A percentile compares a stretch with the other conserved stretches of the same genome.
phyloP scores from a whole-genome alignment of 1,140 invertebrate species.

The Listronotus oregonensis region DNA sequence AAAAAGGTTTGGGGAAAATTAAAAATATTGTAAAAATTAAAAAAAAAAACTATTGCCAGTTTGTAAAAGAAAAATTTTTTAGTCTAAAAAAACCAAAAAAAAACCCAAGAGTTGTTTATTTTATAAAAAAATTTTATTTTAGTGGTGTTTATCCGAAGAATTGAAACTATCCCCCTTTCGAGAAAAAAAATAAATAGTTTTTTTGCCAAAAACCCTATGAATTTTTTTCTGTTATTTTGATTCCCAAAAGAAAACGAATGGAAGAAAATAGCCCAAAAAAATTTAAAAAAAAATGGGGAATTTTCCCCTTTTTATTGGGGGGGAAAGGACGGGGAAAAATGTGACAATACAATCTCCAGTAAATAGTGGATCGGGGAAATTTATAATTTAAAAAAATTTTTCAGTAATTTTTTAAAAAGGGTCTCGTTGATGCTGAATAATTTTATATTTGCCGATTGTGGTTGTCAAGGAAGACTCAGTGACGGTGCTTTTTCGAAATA shows the following conservation, averaged over 20 bases:
- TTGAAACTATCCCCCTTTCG: too few relatives aligned
- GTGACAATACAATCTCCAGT: conserved; percentile 54
- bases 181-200: too few relatives aligned
- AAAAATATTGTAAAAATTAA: neutral
- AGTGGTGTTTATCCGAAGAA: too few relatives aligned
- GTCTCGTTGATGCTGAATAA: conserved; percentile 57
- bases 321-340: conserved; percentile 61
- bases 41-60: too few relatives aligned
- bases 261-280: neutral
- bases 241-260: neutral
- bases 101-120: too few relatives aligned
- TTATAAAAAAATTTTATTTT: too few relatives aligned
- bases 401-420: conserved; percentile 60
- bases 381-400: conserved; percentile 61
- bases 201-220: neutral
- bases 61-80: too few relatives aligned
- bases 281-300: conserved; percentile 37
- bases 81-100: too few relatives aligned
- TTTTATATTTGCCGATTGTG: conserved; percentile 57
- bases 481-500: conserved; percentile 52
- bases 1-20: neutral
- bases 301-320: conserved; percentile 55
- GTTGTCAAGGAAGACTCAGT: conserved; percentile 53
- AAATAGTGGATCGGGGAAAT: conserved; percentile 55
- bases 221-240: neutral